These are phyloP conservation scores for Nebria ingens DNA, from an alignment of 1,140 invertebrate species.

Conservation along the genomic window DNA sequence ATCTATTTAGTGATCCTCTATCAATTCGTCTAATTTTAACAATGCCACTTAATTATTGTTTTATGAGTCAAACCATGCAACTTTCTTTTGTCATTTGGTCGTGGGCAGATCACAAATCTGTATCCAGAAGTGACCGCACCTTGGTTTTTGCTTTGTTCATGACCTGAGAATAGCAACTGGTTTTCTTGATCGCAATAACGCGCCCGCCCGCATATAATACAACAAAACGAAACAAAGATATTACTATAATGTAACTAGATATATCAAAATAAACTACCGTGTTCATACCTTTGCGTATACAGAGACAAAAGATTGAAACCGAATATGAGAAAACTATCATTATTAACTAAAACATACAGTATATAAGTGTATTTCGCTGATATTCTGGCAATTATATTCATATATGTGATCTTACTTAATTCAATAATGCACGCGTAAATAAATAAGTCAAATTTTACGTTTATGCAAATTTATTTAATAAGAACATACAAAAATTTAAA, in stretches of 20 bases:
- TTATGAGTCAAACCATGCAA: too few species aligned
- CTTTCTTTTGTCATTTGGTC: background rate
- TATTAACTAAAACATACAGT: background rate
- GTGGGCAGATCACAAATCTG: background rate
- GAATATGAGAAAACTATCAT: background rate
- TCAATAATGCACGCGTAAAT: too few species aligned
- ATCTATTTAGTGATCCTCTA: too few species aligned
- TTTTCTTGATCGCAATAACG: background rate
- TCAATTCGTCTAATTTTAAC: too few species aligned
- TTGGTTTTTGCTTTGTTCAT: background rate
- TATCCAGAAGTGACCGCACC: background rate
- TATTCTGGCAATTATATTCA: too few species aligned
- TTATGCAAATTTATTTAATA: too few species aligned
- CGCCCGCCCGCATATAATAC: background rate
- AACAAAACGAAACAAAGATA: background rate
- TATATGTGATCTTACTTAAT: too few species aligned
- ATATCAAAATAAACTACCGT: background rate
- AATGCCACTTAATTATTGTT: too few species aligned
- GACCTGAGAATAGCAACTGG: background rate
- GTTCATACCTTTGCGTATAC: background rate
- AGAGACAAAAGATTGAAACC: background rate
- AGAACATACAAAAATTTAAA: too few species aligned
- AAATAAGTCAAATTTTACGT: too few species aligned
- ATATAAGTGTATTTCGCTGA: too few species aligned
- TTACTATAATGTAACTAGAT: background rate